Evolutionary conservation across 2,888 invertebrate genomes (phyloP), one percentile per base, ranked within the genome.

Genomic region (Xestia sexstrigata): DNA sequence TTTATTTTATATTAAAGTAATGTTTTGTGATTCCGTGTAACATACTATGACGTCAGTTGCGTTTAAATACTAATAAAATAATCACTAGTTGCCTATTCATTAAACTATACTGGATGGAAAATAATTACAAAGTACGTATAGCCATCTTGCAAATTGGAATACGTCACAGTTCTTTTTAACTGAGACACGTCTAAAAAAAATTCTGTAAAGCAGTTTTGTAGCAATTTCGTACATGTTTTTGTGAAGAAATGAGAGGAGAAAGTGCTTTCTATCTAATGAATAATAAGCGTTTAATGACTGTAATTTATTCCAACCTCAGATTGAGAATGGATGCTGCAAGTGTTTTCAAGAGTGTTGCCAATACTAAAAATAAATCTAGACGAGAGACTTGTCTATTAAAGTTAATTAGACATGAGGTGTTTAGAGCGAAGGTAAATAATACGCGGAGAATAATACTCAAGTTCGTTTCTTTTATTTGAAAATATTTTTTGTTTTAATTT

Each of bases 211-310:
- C 26, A 63, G 42, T 39, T 65, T 75, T 42, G 39, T 35, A 74
- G 35, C 47, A 76, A 68, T 70, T 78, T 74, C 20, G 42, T 70
- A 69, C 49, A 55, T 30, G 62, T 76, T 73, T 77, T 79, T 63
- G 74, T 52, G 42, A 63, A 74, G 52, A 80, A 66, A 76, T 78
- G 82, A 77, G 66, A 70, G 47, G 79, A 84, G 88, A 88, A 88
- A 88, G 88, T 89, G 58, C 35, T 52, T 60, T 85, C 76, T 86
- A 85, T 84, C 74, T 88, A 76, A 88, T 83, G 88, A 75, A 84
- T 88, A 84, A 81, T 79, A 88, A 81, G 79, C 70, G 71, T 78
- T 68, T 72, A 78, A 89, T 76, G 66, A 72, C 81, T 75, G 77
- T 82, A 82, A 82, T 86, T 79, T 88, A 88, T 88, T 81, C 81